A percentile compares a stretch with the other conserved stretches of the same genome.
These are phyloP conservation scores for Sitta carolinensis DNA, from an alignment of 2,797 vertebrate species.

Conservation along the genomic window DNA sequence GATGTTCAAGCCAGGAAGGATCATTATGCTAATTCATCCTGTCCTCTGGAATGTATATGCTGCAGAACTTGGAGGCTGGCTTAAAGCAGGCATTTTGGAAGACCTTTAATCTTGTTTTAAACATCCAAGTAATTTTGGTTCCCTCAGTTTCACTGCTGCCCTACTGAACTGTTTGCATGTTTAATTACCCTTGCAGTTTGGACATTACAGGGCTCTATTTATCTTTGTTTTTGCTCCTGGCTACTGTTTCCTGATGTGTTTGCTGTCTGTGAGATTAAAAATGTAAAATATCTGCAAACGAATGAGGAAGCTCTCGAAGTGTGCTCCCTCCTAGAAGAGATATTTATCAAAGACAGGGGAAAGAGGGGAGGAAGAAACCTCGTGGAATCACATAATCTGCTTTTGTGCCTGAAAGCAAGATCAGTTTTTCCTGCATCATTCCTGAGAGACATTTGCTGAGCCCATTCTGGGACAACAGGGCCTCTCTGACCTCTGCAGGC, in stretches of 20 bases:
- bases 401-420: not conserved
- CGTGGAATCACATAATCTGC: not conserved
- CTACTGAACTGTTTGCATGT: not conserved
- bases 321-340: not conserved
- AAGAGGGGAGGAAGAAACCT: not conserved
- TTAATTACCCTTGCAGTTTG: constrained; percentile 1
- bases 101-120: not conserved
- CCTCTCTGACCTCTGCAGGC: not conserved
- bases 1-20: not conserved
- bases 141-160: not conserved
- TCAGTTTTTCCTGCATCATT: not conserved
- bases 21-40: not conserved
- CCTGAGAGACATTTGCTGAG: not conserved
- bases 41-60: not conserved
- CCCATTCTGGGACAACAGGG: not conserved
- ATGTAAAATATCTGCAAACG: not conserved
- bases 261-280: not conserved
- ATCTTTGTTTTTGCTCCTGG: not conserved
- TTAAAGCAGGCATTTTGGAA: not conserved
- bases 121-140: not conserved
- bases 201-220: not conserved
- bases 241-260: not conserved
- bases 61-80: not conserved
- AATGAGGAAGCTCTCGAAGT: not conserved
- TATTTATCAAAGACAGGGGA: not conserved